phyloP scores from a whole-genome alignment of 2,113 vertebrate genomes.

The Argyrosomus japonicus region DNA sequence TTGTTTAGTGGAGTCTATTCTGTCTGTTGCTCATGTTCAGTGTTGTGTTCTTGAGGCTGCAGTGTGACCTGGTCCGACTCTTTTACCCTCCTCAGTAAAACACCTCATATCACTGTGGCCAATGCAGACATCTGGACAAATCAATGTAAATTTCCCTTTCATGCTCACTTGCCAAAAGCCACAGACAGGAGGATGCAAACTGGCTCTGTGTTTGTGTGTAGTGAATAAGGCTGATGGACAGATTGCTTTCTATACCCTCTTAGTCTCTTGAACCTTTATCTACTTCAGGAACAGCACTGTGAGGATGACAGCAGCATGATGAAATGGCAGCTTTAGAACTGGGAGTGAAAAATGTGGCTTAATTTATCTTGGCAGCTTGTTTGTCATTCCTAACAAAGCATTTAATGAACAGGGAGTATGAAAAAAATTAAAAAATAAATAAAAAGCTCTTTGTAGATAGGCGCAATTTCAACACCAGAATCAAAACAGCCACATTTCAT shows the following conservation, averaged over 20 bases:
- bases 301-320: conserved; percentile 41
- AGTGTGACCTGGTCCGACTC: conserved; percentile 9
- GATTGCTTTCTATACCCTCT: conserved; percentile 21
- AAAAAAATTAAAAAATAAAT: conserved; percentile 11
- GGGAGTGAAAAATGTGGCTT: conserved; percentile 41
- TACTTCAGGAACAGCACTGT: conserved; percentile 5
- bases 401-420: conserved; percentile 27
- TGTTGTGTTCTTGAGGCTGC: conserved; percentile 30
- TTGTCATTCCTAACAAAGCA: conserved; percentile 70
- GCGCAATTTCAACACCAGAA: conserved; percentile 39
- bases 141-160: conserved; percentile 60
- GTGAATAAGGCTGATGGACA: conserved; percentile 4
- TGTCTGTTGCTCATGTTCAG: conserved; percentile 50
- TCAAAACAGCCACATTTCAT: conserved; percentile 66
- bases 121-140: conserved; percentile 64
- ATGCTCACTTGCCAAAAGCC: conserved; percentile 50
- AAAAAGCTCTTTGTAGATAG: conserved; percentile 47
- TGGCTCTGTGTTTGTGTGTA: conserved; percentile 8
- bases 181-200: conserved; percentile 36
- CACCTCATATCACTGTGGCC: conserved; percentile 59
- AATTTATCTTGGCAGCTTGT: conserved; percentile 69
- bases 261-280: conserved; percentile 41
- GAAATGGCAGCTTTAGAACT: conserved; percentile 43
- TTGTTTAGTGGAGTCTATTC: conserved; percentile 63
- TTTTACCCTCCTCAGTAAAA: conserved; percentile 73